Base-by-base conservation (phyloP, 2,888 invertebrate species). In the Drosophila rubida region DNA sequence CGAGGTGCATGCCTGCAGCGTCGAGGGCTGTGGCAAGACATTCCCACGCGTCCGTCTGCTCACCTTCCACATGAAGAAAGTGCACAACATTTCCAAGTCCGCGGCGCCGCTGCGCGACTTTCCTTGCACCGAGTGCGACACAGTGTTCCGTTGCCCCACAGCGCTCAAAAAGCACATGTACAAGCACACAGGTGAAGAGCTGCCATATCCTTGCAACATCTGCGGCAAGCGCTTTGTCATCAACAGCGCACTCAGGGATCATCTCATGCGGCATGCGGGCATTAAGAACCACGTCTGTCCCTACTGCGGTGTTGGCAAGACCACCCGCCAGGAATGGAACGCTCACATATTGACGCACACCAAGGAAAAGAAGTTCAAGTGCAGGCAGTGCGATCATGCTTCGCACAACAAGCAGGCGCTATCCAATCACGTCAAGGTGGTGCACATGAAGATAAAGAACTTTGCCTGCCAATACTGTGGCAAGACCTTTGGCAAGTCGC, bases 241-340 rank as follows among this genome's bases (percentile, higher is more conserved):
- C 11, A 91, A 90, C 44, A 89, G 90, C 27, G 91, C 91, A 1
- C 77, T 91, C 3, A 84, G 90, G 46, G 91, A 91, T 64, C 91
- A 91, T 61, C 62, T 91, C 14, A 91, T 91, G 87, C 89, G 91
- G 0, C 91, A 91, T 60, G 90, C 90, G 0, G 91, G 91, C n/a
- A 91, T 91, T 48, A 90, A 90, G 59, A 91, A 91, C 27, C 91
- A 91, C 44, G 90, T 91, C 1, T 91, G 91, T 37, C 90, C 91
- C 0, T 90, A 91, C 37, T 91, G 91, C 44, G 91, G 91, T 3
- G 90, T 90, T 16, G 90, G 89, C 11, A 91, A 91, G 53, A 91
- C 91, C 1, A 91, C 91, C 2, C 74, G 91, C 0, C 90, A 90
- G 42, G 91, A 91, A 49, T 87, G 91, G 85, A 91, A 91, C 37